Percentiles rank a stretch among this genome's conserved stretches.
Evolutionary conservation across 2,797 vertebrate species (phyloP).

Genomic region (Megaceryle alcyon): DNA sequence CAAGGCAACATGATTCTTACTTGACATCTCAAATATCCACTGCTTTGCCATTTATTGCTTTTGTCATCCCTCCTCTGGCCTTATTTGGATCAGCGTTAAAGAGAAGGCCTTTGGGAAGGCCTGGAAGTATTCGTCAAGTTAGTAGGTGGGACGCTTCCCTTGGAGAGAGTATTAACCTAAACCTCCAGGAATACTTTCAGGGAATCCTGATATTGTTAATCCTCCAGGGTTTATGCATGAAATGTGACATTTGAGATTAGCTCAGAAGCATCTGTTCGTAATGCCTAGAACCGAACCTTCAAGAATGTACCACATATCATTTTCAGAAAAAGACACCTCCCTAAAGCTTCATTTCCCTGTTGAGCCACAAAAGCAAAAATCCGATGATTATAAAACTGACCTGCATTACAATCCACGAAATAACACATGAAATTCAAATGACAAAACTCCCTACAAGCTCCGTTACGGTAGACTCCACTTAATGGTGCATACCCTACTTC

Average conservation of each 20-base stretch:
- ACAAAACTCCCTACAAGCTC: neutral
- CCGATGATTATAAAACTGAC: neutral
- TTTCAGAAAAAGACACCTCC: neutral
- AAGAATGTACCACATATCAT: neutral
- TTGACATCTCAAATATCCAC: neutral
- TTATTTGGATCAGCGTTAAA: neutral
- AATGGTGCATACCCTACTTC: neutral
- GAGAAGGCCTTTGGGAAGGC: neutral
- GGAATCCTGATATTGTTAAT: constrained; percentile 3
- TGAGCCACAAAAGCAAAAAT: neutral
- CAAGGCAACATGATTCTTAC: neutral
- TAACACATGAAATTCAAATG: neutral
- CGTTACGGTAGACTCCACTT: neutral
- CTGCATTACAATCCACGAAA: neutral
- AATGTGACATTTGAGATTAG: constrained; percentile 59
- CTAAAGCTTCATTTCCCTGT: neutral
- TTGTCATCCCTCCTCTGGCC: neutral
- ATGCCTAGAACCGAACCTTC: neutral
- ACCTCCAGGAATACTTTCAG: neutral
- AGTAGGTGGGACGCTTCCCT: constrained; percentile 20
- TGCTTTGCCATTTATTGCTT: neutral
- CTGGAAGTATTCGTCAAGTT: neutral
- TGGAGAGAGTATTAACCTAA: constrained; percentile 13
- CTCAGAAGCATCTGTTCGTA: constrained; percentile 25
- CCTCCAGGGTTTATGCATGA: constrained; percentile 20